Percentiles rank a stretch among this genome's conserved stretches.
Evolutionary conservation across 2,888 invertebrate genomes (phyloP).

Genomic region (Ormyrus nitidulus): DNA sequence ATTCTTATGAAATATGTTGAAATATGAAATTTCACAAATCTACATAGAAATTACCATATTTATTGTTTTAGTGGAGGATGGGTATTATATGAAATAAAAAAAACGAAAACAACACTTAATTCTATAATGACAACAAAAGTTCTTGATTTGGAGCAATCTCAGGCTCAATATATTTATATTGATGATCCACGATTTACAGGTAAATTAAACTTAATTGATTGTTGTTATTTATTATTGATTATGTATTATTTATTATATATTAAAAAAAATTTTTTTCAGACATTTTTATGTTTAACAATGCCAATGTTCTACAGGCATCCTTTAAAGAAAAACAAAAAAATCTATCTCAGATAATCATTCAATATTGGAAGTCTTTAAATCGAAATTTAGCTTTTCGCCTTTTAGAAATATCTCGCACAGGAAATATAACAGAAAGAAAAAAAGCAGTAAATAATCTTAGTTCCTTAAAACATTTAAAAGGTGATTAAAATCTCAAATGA

Average conservation of each 20-base stretch:
- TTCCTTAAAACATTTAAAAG: slow-evolving; percentile 81
- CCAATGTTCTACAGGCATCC: slow-evolving; percentile 61
- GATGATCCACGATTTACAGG: slow-evolving; percentile 76
- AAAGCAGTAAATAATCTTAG: slow-evolving; percentile 82
- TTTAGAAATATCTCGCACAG: slow-evolving; percentile 81
- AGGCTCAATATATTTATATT: slow-evolving; percentile 78
- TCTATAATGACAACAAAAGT: slow-evolving; percentile 73
- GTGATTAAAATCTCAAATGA: slow-evolving; percentile 60
- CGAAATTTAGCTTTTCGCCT: slow-evolving; percentile 82
- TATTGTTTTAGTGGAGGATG: slow-evolving; percentile 67
- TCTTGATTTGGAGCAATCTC: slow-evolving; percentile 71
- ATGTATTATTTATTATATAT: slow-evolving; percentile 39
- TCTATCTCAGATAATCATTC: slow-evolving; percentile 64
- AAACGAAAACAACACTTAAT: slow-evolving; percentile 70
- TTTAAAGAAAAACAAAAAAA: slow-evolving; percentile 60
- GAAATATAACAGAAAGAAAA: slow-evolving; percentile 79
- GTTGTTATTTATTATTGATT: slow-evolving; percentile 18
- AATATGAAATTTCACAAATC: background rate
- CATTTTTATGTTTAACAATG: slow-evolving; percentile 62
- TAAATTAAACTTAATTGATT: slow-evolving; percentile 50
- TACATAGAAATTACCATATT: slow-evolving; percentile 10
- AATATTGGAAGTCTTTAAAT: slow-evolving; percentile 81
- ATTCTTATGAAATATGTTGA: background rate
- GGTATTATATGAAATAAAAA: slow-evolving; percentile 70
- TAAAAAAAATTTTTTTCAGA: slow-evolving; percentile 60